Evolutionary conservation across 2,797 vertebrate species (phyloP).

Genomic region (Danionella dracula): DNA sequence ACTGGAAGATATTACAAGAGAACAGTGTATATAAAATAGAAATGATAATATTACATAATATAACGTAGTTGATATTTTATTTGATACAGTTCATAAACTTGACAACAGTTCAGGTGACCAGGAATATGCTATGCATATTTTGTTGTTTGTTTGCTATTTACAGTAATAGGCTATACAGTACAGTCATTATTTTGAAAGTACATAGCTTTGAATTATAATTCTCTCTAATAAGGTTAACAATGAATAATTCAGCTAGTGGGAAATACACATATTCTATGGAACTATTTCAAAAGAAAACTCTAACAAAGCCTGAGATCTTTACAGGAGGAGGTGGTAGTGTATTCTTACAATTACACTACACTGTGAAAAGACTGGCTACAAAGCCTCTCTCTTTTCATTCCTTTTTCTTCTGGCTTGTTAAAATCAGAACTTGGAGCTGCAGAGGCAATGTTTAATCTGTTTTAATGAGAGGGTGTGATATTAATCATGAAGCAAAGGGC

Average conservation of each 20-base stretch:
- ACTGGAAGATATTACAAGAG: no score
- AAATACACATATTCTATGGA: slow-evolving; percentile 2
- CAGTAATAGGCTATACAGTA: no score
- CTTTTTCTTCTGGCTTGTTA: neutral
- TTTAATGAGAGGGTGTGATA: slow-evolving; percentile 40
- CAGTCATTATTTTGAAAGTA: no score
- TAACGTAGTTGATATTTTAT: no score
- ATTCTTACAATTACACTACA: neutral
- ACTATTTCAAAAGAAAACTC: neutral
- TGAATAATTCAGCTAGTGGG: neutral
- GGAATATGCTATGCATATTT: no score
- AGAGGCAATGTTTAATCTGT: slow-evolving; percentile 28
- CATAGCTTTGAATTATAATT: slow-evolving; percentile 3
- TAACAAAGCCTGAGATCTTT: neutral
- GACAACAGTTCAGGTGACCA: no score
- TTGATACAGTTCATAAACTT: no score
- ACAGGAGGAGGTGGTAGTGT: neutral
- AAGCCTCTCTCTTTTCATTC: neutral
- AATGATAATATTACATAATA: no score
- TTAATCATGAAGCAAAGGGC: slow-evolving; percentile 39
- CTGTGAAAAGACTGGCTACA: neutral
- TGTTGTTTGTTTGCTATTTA: no score
- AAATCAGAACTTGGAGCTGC: slow-evolving; percentile 24
- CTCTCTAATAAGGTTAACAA: slow-evolving; percentile 3
- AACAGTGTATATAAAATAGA: no score